Percentiles rank a stretch among this genome's conserved stretches.
Evolutionary conservation across 2,113 vertebrate species (phyloP).

Genomic region (Centrocercus urophasianus): DNA sequence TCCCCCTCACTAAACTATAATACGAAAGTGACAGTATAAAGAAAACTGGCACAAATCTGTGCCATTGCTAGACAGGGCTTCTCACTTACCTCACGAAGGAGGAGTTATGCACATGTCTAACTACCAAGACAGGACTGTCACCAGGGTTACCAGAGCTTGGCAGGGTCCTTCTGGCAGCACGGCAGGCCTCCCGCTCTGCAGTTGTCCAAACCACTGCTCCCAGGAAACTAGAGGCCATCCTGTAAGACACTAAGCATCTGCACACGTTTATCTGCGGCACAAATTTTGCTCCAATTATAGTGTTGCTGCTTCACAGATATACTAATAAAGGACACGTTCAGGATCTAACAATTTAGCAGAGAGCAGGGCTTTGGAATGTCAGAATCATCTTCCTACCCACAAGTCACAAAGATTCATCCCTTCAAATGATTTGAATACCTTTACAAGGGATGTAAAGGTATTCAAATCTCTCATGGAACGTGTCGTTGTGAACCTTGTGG

Average conservation of each 20-base stretch:
- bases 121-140: background rate
- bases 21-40: background rate
- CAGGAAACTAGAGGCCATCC: background rate
- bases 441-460: background rate
- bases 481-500: background rate
- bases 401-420: background rate
- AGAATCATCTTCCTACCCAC: background rate
- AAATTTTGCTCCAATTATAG: background rate
- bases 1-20: background rate
- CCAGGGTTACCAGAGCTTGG: background rate
- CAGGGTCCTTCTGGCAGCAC: background rate
- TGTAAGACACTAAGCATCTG: constrained; percentile 40
- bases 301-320: background rate
- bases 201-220: background rate
- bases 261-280: background rate
- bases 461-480: background rate
- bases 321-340: background rate
- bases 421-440: background rate
- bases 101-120: background rate
- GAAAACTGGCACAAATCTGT: background rate
- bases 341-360: background rate
- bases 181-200: background rate
- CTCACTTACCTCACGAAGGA: background rate
- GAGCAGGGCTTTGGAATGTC: background rate
- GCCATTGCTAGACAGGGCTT: background rate